Conservation (phyloP, 2,113 vertebrate genomes). For the Aramus guarauna region DNA sequence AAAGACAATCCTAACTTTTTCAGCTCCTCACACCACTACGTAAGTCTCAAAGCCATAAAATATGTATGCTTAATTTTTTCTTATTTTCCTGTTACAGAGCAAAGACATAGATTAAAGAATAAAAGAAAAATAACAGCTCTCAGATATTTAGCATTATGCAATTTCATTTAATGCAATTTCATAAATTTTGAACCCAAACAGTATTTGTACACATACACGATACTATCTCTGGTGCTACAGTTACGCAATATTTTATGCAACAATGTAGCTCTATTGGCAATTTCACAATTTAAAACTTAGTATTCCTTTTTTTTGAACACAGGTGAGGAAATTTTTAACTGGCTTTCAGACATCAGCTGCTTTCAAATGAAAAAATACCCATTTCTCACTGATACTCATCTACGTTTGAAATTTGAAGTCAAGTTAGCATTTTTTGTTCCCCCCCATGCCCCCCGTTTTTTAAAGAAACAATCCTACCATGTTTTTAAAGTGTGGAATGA, state of each 20-base stretch:
- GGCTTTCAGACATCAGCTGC: neutral
- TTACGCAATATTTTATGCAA: slow-evolving; percentile 36
- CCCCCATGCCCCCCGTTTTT: neutral
- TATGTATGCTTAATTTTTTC: neutral
- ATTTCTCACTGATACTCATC: neutral
- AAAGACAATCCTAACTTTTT: slow-evolving; percentile 14
- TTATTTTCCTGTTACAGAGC: neutral
- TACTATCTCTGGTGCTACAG: neutral
- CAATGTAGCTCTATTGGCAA: neutral
- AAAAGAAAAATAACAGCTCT: neutral
- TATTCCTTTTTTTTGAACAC: neutral
- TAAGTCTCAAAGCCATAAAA: slow-evolving; percentile 11
- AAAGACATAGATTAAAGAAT: neutral
- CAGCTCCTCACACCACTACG: neutral
- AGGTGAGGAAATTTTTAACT: neutral
- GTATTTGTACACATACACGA: neutral
- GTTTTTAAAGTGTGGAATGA: neutral
- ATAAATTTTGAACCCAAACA: slow-evolving; percentile 28
- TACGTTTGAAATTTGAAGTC: neutral
- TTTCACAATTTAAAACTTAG: slow-evolving; percentile 23
- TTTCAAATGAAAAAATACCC: neutral
- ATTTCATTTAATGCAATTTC: neutral
- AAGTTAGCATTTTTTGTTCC: neutral
- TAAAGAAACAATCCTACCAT: neutral
- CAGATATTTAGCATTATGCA: neutral